Evolutionary conservation across 2,888 invertebrate genomes (phyloP).

Genomic region (Parnassius smintheus): DNA sequence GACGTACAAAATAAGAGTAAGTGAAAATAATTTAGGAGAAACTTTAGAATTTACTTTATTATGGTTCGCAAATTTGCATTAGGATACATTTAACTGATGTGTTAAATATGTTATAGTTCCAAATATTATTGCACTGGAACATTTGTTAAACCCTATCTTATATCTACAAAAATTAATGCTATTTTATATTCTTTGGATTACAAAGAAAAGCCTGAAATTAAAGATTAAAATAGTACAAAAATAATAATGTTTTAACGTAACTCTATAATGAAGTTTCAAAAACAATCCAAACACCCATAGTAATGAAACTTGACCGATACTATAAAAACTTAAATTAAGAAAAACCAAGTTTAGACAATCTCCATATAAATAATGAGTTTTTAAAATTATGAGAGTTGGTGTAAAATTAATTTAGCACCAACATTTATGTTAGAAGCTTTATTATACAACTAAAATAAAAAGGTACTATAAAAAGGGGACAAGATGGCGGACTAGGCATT

Average conservation of each 20-base stretch:
- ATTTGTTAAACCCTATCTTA: background rate
- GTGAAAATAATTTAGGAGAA: conserved; percentile 18
- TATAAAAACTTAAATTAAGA: no score
- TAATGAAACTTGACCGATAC: no score
- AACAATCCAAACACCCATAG: no score
- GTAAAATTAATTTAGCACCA: conserved; percentile 56
- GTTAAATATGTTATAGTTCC: conserved; percentile 5
- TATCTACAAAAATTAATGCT: conserved; percentile 4
- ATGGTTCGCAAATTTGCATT: background rate
- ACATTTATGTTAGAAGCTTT: conserved; percentile 43
- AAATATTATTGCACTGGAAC: conserved; percentile 22
- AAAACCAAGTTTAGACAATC: background rate
- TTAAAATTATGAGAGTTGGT: conserved; percentile 35
- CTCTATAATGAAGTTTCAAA: no score
- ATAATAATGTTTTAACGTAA: no score
- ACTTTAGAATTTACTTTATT: conserved; percentile 9
- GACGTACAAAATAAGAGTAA: conserved; percentile 5
- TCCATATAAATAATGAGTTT: background rate
- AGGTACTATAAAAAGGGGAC: conserved; percentile 43
- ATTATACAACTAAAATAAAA: conserved; percentile 28
- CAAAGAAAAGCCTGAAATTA: conserved; percentile 11
- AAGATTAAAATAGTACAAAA: background rate
- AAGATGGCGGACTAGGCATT: conserved; percentile 59
- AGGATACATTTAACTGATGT: conserved; percentile 2
- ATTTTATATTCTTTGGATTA: conserved; percentile 23